Evolutionary conservation across 2,888 invertebrate genomes (phyloP), one percentile per base, ranked within the genome.

Genomic region (Cloeon dipterum): DNA sequence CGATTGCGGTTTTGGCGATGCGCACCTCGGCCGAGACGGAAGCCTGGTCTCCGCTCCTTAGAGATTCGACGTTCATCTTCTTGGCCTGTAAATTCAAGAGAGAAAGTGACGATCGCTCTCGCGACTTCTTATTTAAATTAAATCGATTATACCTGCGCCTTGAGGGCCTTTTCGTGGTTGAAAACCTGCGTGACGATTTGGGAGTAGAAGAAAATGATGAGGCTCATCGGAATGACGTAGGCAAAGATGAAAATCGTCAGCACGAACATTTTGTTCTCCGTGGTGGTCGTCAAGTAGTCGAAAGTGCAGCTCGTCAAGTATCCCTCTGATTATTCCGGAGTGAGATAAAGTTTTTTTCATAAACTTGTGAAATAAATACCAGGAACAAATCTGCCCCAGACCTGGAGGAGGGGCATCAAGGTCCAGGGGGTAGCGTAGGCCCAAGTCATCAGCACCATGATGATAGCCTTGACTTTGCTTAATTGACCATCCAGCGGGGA

Each of bases 171-270:
- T 53, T 85, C 85, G 46, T 86, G 85, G 34, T 68, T 70, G 43
- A 81, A 73, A n/a, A 85, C 83, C 52, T 82, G 81, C 35, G 70
- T 73, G n/a, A 83, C 79, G 42, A 85, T 77, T 49, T 83, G 79
- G 41, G 78, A 78, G 56, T 85, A 85, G 57, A 77, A 85, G 53
- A 75, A 81, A 35, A 79, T 61, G 41, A 85, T 82, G 56, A 79
- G 58, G 0, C 58, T 49, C 66, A 85, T 74, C 1, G 85, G 85
- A 35, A 82, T 65, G 1, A 68, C 65, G 51, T 82, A 85, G 42
- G 78, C 70, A 58, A 76, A 79, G 29, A 63, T 55, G 54, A 85
- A 85, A 43, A 86, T 77, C 13, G 68, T 64, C 1, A 57, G 73
- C 8, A 79, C 78, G 51, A 83, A 85, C 40, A 77, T 61, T 45